Evolutionary conservation across 2,888 invertebrate genomes (phyloP), one percentile per base, ranked within the genome.

Genomic region (Allolobophora icterica): DNA sequence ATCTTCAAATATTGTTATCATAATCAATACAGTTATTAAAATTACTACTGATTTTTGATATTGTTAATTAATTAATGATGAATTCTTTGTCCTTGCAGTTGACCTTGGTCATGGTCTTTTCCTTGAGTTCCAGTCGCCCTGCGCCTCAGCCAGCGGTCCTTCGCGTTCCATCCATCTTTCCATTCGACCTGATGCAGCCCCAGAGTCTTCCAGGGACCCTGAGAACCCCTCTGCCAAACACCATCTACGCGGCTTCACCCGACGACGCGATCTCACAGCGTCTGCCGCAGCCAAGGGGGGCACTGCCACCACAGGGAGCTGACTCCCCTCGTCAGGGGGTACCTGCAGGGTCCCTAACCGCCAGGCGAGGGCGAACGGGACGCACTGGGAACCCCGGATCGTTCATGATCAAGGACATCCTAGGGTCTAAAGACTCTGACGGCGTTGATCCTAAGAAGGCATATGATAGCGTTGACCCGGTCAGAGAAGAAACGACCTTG

Each of bases 351-450:
- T 13, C 34, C 3, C 19, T 19, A 33, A 38, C n/a, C 24, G 0
- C 19, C 35, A 87, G 87, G 87, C 24, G 35, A 33, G 38, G 38
- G 19, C 87, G 87, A 30, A 38, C 21, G 21, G 87, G 87, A 6
- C 35, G 35, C 34, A 11, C 87, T 24, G 35, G 38, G 19, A 38
- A 34, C 87, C 21, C 34, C 1, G 34, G 35, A 15, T 87, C 87
- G 35, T 87, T 87, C 34, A 87, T 87, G 87, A 87, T 87, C 87
- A 34, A 38, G 35, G 87, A 87, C 87, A 34, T 87, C 38, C 87
- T 87, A 13, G 87, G 87, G 8, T 33, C 87, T 34, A 87, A 87
- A 71, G 71, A 71, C 71, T 17, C 71, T 71, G 71, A 71, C n/a
- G 8, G 17, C 1, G 52, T 52, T 24, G 71, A 71, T 71, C 71